A percentile compares a stretch with the other conserved stretches of the same genome.
These are phyloP conservation scores for Clarias macrocephalus DNA, from an alignment of 2,113 vertebrate genomes.

Conservation along the genomic window DNA sequence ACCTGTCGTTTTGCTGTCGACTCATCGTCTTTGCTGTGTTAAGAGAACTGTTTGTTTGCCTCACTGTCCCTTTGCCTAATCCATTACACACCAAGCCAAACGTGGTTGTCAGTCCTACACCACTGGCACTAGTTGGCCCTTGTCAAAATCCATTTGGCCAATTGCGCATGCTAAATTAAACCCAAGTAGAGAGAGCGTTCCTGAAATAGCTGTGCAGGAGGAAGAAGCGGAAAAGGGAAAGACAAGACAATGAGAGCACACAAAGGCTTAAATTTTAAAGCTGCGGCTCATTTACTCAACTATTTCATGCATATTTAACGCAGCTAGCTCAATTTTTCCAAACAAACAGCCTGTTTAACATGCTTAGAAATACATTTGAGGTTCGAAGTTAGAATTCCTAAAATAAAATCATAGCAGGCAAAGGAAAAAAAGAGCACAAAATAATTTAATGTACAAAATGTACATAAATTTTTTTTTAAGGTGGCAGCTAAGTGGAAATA, in stretches of 20 bases:
- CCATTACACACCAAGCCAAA: not conserved
- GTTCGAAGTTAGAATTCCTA: not conserved
- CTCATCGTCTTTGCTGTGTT: not conserved
- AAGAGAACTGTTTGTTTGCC: not conserved
- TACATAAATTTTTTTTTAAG: not conserved
- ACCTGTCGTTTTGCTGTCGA: not conserved
- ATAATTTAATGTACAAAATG: not conserved
- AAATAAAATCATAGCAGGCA: not conserved
- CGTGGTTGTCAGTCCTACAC: not conserved
- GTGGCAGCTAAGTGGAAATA: not conserved
- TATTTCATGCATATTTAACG: slow-evolving; percentile 1
- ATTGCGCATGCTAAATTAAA: slow-evolving; percentile 11
- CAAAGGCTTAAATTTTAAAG: not conserved
- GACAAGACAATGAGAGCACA: not conserved
- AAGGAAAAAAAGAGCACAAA: not conserved
- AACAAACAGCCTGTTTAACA: not conserved
- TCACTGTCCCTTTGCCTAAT: not conserved
- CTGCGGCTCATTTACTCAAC: not conserved
- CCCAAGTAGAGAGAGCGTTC: not conserved
- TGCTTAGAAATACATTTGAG: not conserved
- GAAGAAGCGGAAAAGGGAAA: not conserved
- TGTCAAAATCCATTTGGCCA: slow-evolving; percentile 22
- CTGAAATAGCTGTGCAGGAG: not conserved
- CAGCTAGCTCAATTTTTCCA: not conserved
- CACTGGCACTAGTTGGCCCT: not conserved